Conservation (phyloP, 2,113 vertebrate genomes). For the Zingel zingel region DNA sequence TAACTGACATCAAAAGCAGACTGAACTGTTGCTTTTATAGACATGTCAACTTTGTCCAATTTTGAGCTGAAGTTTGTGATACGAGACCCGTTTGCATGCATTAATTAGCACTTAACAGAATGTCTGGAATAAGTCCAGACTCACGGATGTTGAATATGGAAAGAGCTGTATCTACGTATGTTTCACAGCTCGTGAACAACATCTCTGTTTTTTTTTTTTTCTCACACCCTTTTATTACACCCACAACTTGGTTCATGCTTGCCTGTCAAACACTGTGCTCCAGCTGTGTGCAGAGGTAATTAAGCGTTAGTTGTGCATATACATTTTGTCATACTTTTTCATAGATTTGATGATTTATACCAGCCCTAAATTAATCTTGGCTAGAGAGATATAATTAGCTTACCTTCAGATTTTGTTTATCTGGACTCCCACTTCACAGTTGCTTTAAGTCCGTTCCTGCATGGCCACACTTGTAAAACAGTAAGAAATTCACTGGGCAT, state of each 20-base stretch:
- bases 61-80: conserved; percentile 44
- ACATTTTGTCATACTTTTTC: conserved; percentile 2
- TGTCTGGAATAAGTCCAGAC: conserved; percentile 44
- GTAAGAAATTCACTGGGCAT: not conserved
- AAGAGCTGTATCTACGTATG: conserved; percentile 39
- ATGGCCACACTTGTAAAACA: not conserved
- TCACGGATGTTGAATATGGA: conserved; percentile 35
- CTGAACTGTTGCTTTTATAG: conserved; percentile 27
- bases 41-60: conserved; percentile 28
- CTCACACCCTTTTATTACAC: conserved; percentile 39
- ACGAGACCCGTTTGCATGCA: conserved; percentile 33
- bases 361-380: conserved; percentile 1
- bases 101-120: conserved; percentile 68
- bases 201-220: conserved; percentile 24
- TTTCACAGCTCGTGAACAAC: conserved; percentile 30
- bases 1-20: conserved; percentile 38
- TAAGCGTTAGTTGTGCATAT: conserved; percentile 9
- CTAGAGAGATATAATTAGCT: not conserved
- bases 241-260: conserved; percentile 20
- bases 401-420: conserved; percentile 3
- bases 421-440: conserved; percentile 2
- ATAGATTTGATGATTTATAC: conserved; percentile 8
- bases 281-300: conserved; percentile 33
- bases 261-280: not conserved
- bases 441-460: not conserved